Evolutionary conservation across 2,888 invertebrate genomes (phyloP), one percentile per base, ranked within the genome.

Genomic region (Idaea biselata): DNA sequence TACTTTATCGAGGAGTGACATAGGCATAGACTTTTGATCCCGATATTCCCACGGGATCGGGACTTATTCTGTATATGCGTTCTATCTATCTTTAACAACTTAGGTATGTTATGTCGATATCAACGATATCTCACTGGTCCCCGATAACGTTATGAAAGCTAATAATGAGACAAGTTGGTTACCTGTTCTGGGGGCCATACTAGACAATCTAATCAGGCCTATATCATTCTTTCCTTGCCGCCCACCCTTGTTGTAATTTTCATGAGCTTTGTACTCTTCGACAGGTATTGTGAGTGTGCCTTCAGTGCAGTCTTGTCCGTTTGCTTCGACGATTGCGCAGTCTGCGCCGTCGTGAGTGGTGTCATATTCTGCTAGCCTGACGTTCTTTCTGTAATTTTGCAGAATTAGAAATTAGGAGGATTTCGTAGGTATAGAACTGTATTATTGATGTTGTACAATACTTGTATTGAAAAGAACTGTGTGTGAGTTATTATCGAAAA

Each of bases 311-410:
- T 87, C 87, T 1, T 69, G 68, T 2, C 80, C 86, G 0, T 82
- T 81, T 0, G 80, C 81, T 5, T 73, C 77, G 0, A 75, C 74
- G 2, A 60, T 61, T 1, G 83, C 72, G 69, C 93, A 93, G 71
- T 94, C 93, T 1, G 61, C 60, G 0, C 81, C 84, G 0, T 70
- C 44, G n/a, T 81, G 78, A 0, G 70, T 70, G 0, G 82, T 87
- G 75, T 93, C 84, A 76, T 89, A 91, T 75, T 94, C 93, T 1
- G 93, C 93, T 6, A 93, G 78, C 2, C 84, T 82, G 7, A 87
- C 77, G 68, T 79, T 81, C 18, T 61, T 68, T 0, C 85, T 85
- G 65, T 1, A 66, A 68, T 17, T 6, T 53, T 25, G 25, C 3
- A 25, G 8, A 58, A 18, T n/a, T 11, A 59, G 18, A 59, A 53